Evolutionary conservation across 2,888 invertebrate species (phyloP).

Genomic region (Dermolepida albohirtum): DNA sequence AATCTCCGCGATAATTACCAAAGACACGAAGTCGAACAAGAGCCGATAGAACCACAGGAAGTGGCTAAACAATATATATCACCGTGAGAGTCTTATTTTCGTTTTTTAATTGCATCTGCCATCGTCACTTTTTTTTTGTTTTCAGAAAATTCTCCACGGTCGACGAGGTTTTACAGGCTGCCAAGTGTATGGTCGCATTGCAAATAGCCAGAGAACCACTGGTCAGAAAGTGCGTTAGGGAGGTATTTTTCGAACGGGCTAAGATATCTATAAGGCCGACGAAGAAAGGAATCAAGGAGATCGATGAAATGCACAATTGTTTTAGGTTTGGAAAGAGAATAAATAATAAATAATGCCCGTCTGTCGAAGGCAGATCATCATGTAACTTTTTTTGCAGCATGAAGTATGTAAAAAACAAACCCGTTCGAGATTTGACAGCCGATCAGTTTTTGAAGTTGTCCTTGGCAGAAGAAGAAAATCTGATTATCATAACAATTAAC

Average conservation of each 20-base stretch:
- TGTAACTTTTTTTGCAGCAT: slow-evolving; percentile 68
- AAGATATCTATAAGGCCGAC: slow-evolving; percentile 86
- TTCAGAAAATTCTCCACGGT: slow-evolving; percentile 74
- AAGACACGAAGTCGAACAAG: slow-evolving; percentile 94
- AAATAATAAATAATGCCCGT: background rate
- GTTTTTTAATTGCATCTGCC: background rate
- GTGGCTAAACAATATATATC: slow-evolving; percentile 83
- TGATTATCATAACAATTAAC: slow-evolving; percentile 79
- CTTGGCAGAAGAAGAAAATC: slow-evolving; percentile 85
- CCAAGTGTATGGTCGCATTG: slow-evolving; percentile 93
- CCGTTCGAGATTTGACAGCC: slow-evolving; percentile 86
- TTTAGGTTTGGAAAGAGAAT: slow-evolving; percentile 67
- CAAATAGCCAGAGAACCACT: slow-evolving; percentile 93
- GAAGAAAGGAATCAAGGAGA: slow-evolving; percentile 90
- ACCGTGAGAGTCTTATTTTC: slow-evolving; percentile 56
- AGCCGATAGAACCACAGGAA: slow-evolving; percentile 84
- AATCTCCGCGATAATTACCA: slow-evolving; percentile 96
- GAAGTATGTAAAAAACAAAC: slow-evolving; percentile 94
- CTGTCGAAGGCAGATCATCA: too few relatives aligned
- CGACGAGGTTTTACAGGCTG: slow-evolving; percentile 89
- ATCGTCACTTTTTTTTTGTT: slow-evolving; percentile 1
- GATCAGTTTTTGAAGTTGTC: slow-evolving; percentile 90
- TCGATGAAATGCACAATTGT: slow-evolving; percentile 94
- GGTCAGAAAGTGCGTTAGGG: slow-evolving; percentile 85
- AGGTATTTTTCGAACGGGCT: slow-evolving; percentile 89